These are phyloP conservation scores for Eupithecia pulchellata DNA, from an alignment of 2,888 invertebrate species.

Conservation along the genomic window DNA sequence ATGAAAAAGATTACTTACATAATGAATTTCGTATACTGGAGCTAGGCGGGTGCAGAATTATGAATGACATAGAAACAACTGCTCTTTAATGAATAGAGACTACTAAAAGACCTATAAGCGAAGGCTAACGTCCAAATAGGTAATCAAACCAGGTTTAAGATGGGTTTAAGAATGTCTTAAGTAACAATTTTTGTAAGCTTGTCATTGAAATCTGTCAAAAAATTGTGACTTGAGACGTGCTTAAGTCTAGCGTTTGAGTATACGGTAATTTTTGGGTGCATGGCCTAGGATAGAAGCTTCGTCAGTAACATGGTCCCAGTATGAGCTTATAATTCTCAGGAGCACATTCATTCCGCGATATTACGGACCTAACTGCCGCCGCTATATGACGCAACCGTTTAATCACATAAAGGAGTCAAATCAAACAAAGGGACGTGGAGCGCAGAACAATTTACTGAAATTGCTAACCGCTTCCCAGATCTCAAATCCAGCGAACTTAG, in stretches of 20 bases:
- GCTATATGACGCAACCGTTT: conserved; percentile 7
- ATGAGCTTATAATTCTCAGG: neutral
- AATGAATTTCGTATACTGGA: conserved; percentile 3
- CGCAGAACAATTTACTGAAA: conserved; percentile 51
- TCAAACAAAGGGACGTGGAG: conserved; percentile 45
- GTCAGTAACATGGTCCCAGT: neutral
- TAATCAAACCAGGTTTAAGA: no score
- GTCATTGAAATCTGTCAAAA: no score
- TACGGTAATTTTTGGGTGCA: neutral
- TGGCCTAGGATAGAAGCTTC: neutral
- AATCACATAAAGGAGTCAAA: conserved; percentile 38
- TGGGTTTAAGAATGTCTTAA: no score
- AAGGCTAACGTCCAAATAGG: no score
- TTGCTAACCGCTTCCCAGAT: conserved; percentile 43
- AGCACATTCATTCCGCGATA: conserved; percentile 5
- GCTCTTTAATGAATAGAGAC: neutral
- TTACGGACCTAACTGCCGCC: conserved; percentile 1
- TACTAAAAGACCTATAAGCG: no score
- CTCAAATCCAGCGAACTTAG: conserved; percentile 33
- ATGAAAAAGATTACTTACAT: conserved; percentile 7
- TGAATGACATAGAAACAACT: neutral
- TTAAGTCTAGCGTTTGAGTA: no score
- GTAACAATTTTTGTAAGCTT: no score
- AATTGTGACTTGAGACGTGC: no score
- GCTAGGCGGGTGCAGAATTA: conserved; percentile 1